Evolutionary conservation across 2,888 invertebrate species (phyloP), one percentile per base, ranked within the genome.

Genomic region (Drosophila kanekoi): DNA sequence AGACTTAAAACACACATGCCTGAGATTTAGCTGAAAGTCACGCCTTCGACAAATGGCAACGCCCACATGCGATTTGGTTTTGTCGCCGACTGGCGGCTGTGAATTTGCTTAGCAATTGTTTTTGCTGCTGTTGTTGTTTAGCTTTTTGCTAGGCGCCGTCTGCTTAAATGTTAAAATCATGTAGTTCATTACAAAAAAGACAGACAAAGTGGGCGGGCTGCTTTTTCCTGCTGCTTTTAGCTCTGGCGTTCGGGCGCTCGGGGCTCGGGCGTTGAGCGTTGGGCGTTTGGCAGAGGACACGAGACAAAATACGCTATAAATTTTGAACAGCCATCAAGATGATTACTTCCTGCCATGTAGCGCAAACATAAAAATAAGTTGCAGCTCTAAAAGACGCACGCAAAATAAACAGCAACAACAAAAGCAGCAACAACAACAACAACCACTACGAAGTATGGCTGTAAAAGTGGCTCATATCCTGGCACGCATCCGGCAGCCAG

Each of bases 391-490:
- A 63, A 71, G 73, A 71, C 72, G 72, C 64, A 81, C 77, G 64
- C 77, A 75, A 79, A 84, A 87, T 81, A 84, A 85, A 84, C 85
- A 67, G 40, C 52, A 52, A 11, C 51, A 35, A 35, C 54, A 65
- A 63, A 63, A 79, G 62, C 73, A 58, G 38, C 37, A 75, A 44
- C 76, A 82, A 71, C 62, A 48, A 16, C 52, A 70, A 48, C 78
- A 83, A 70, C 73, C 56, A 56, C 62, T 71, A 62, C 73, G 64
- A 81, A 69, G 79, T 77, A 81, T 87, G 72, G 79, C 85, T 82
- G 81, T 82, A 85, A 87, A 87, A 87, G 77, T 87, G 83, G 81
- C 81, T 86, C 86, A 86, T 87, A 87, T 87, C 87, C 87, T 81
- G 28, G 83, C 63, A 75, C 77, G 81, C 88, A 83, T 87, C 88